phyloP scores from a whole-genome alignment of 2,888 invertebrate species.

The Nephrocerus scutellatus region DNA sequence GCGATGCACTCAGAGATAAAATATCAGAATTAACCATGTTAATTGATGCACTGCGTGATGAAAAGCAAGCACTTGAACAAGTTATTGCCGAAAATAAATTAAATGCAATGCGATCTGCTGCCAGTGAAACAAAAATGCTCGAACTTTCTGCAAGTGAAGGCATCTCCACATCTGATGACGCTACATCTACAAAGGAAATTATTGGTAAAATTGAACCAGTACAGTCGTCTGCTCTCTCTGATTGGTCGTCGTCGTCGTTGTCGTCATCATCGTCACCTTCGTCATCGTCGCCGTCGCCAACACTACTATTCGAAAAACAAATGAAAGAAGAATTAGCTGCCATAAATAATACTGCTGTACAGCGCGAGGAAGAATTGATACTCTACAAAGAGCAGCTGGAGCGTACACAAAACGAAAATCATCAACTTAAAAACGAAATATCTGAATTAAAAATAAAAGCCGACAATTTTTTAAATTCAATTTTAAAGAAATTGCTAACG shows the following conservation, averaged over 20 bases:
- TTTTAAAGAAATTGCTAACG: conserved; percentile 32
- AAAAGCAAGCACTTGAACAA: conserved; percentile 29
- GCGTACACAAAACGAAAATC: conserved; percentile 36
- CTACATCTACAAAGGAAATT: too few species aligned
- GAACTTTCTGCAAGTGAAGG: too few species aligned
- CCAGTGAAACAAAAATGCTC: too few species aligned
- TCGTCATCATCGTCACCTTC: too few species aligned
- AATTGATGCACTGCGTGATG: conserved; percentile 26
- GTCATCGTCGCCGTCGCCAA: too few species aligned
- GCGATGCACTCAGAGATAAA: conserved; percentile 31
- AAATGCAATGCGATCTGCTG: conserved; percentile 10
- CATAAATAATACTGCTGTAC: conserved; percentile 34
- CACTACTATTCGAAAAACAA: conserved; percentile 22
- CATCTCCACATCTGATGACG: too few species aligned
- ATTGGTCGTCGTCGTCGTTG: too few species aligned
- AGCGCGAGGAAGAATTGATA: conserved; percentile 45
- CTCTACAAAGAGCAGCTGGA: conserved; percentile 45
- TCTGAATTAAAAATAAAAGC: conserved; percentile 31
- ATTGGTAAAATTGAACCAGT: too few species aligned
- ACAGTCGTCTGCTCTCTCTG: too few species aligned
- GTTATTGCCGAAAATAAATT: conserved; percentile 19
- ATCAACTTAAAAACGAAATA: conserved; percentile 39
- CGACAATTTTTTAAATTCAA: conserved; percentile 23
- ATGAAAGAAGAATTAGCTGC: conserved; percentile 32
- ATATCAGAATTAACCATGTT: conserved; percentile 26